phyloP scores from a whole-genome alignment of 2,797 vertebrate genomes.

The Tiaroga cobitis region DNA sequence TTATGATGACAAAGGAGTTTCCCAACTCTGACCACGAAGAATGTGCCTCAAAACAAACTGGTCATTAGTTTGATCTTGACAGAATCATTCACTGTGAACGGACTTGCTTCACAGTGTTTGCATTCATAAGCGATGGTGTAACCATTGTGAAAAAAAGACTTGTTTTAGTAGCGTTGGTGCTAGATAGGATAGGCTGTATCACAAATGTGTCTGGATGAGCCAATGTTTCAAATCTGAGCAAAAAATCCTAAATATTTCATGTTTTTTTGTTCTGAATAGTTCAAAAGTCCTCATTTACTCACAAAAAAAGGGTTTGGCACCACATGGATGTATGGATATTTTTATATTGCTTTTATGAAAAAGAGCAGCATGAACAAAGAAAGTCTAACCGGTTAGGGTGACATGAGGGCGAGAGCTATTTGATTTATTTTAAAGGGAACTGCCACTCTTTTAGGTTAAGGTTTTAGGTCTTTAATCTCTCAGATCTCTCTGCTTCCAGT shows the following conservation, averaged over 20 bases:
- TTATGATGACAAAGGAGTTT: slow-evolving; percentile 66
- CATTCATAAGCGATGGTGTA: not conserved
- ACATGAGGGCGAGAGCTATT: not conserved
- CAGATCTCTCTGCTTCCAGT: not conserved
- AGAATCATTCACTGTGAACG: not conserved
- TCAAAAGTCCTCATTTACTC: not conserved
- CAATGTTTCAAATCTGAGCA: not conserved
- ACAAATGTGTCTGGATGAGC: not conserved
- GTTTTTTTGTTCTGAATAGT: not conserved
- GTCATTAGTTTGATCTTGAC: slow-evolving; percentile 47
- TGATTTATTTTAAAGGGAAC: not conserved
- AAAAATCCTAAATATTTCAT: not conserved
- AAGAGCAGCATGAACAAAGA: not conserved
- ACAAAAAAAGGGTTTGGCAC: too few species aligned
- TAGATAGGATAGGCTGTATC: not conserved
- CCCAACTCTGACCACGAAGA: slow-evolving; percentile 46
- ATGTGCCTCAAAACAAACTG: slow-evolving; percentile 52
- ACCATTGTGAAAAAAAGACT: not conserved
- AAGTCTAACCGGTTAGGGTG: not conserved
- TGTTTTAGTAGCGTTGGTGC: not conserved
- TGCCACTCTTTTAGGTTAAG: not conserved
- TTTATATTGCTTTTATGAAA: not conserved
- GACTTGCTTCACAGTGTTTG: not conserved
- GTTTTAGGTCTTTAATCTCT: too few species aligned
- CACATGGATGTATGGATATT: too few species aligned